These are phyloP conservation scores for Prorops nasuta DNA, from an alignment of 1,140 invertebrate species.

Conservation along the genomic window DNA sequence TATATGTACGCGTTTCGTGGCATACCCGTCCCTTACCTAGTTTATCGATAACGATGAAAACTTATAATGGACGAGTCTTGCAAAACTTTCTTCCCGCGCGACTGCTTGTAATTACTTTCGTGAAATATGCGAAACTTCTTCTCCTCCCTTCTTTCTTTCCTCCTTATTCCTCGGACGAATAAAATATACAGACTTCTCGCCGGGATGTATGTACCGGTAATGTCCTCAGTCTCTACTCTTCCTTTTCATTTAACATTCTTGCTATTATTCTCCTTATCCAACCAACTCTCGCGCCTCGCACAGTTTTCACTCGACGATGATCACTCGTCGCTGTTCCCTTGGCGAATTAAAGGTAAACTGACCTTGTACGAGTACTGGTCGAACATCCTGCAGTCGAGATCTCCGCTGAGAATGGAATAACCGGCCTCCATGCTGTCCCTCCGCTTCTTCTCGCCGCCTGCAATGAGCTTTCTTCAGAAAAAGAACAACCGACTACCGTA, in stretches of 20 bases:
- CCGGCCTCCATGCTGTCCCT: slow-evolving; percentile 63
- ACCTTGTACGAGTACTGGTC: slow-evolving; percentile 70
- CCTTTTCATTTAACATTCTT: not conserved
- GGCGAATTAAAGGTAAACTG: slow-evolving; percentile 30
- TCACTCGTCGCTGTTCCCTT: too few relatives aligned
- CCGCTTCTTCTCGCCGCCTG: slow-evolving; percentile 45
- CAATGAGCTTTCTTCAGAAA: slow-evolving; percentile 22
- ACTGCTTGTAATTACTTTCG: too few relatives aligned
- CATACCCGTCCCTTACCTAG: too few relatives aligned
- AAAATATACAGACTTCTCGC: not conserved
- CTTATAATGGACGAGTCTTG: too few relatives aligned
- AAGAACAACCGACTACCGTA: not conserved
- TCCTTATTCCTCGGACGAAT: not conserved
- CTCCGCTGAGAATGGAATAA: slow-evolving; percentile 62
- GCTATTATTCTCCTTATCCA: not conserved
- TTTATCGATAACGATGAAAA: too few relatives aligned
- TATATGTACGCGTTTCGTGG: too few relatives aligned
- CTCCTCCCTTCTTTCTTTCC: too few relatives aligned
- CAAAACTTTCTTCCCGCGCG: too few relatives aligned
- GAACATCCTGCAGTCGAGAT: slow-evolving; percentile 68
- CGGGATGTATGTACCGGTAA: not conserved
- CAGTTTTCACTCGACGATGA: too few relatives aligned
- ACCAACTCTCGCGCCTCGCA: not conserved
- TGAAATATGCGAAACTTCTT: too few relatives aligned
- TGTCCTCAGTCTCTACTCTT: not conserved